A percentile compares a stretch with the other conserved stretches of the same genome.
Conservation (phyloP, 2,888 invertebrate genomes). For the Andrena bucephala region DNA sequence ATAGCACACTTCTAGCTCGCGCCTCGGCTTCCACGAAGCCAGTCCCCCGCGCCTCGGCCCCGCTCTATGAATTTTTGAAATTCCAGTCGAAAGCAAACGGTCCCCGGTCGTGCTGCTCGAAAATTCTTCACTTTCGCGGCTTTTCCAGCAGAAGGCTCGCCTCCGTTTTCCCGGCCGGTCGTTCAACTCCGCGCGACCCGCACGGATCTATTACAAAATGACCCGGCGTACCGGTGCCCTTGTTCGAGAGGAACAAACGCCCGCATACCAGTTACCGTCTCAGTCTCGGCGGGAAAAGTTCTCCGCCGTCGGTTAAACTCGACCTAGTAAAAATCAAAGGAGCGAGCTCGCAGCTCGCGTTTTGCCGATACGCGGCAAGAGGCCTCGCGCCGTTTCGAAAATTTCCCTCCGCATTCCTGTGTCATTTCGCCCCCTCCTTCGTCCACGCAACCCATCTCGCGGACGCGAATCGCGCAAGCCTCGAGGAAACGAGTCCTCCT, state of each 20-base stretch:
- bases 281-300: neutral
- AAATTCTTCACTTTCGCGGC: neutral
- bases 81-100: neutral
- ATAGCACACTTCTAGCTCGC: constrained; percentile 82
- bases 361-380: constrained; percentile 8
- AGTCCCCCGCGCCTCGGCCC: constrained; percentile 4
- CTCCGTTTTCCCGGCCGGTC: constrained; percentile 35
- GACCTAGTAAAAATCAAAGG: constrained; percentile 31
- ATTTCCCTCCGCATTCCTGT: constrained; percentile 38
- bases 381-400: constrained; percentile 41
- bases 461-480: neutral
- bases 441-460: constrained; percentile 34
- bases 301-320: constrained; percentile 5
- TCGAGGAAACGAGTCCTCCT: constrained; percentile 14
- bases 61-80: constrained; percentile 3
- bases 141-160: neutral
- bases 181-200: constrained; percentile 37
- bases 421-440: constrained; percentile 18
- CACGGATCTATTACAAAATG: constrained; percentile 54
- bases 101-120: neutral
- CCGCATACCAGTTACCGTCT: constrained; percentile 36
- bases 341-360: constrained; percentile 37
- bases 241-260: constrained; percentile 14
- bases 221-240: constrained; percentile 25
- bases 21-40: constrained; percentile 9